Conservation (phyloP, 2,113 vertebrate genomes). For the Archocentrus centrarchus region DNA sequence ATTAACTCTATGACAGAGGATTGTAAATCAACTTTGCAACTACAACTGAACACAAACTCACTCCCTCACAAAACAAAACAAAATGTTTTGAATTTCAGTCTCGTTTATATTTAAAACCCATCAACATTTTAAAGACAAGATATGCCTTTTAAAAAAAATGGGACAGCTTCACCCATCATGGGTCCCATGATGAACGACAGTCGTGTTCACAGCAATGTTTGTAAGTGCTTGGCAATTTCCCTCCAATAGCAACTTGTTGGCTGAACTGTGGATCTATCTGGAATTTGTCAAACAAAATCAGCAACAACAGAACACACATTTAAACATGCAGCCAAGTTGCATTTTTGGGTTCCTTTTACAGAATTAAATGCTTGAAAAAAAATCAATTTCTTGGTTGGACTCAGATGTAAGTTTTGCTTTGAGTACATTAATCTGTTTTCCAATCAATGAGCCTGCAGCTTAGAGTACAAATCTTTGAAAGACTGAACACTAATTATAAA, state of each 20-base stretch:
- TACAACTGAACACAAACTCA: neutral
- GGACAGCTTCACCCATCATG: neutral
- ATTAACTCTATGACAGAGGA: no score
- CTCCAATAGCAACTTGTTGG: neutral
- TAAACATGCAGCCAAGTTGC: neutral
- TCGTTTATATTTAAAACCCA: neutral
- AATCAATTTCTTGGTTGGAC: neutral
- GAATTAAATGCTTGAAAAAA: neutral
- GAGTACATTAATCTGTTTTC: constrained; percentile 1
- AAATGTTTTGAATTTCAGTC: neutral
- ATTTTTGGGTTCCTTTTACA: neutral
- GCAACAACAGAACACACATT: neutral
- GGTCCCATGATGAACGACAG: neutral
- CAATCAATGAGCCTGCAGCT: neutral
- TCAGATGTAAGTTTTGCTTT: neutral
- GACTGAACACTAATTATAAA: constrained; percentile 16
- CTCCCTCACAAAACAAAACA: neutral
- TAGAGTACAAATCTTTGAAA: neutral
- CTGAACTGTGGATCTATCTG: neutral
- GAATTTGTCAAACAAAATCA: constrained; percentile 1
- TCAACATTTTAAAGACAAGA: neutral
- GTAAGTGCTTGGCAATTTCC: neutral
- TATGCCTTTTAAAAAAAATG: neutral
- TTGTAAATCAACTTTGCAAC: neutral
- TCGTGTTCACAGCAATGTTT: neutral